These are phyloP conservation scores for Pecten maximus DNA, from an alignment of 2,888 invertebrate genomes.

Conservation along the genomic window DNA sequence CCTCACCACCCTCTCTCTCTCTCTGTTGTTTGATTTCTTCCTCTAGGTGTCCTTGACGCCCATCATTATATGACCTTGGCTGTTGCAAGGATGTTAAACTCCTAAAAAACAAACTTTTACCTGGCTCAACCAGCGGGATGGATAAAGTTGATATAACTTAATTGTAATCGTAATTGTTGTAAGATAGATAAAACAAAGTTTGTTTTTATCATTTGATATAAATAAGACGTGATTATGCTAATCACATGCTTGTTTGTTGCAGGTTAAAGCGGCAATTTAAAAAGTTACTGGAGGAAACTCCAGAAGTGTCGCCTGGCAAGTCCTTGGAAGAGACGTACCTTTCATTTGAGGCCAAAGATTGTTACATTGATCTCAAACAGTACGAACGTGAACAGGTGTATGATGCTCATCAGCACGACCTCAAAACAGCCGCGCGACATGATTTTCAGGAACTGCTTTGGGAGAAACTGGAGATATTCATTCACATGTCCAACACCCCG, in stretches of 20 bases:
- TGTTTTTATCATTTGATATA: too few species aligned
- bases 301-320: constrained; percentile 97
- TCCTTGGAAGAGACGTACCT: constrained; percentile 92
- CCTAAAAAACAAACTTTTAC: too few species aligned
- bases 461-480: constrained; percentile 95
- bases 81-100: too few species aligned
- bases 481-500: constrained; percentile 87
- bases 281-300: constrained; percentile 94
- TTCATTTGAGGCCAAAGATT: constrained; percentile 95
- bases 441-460: constrained; percentile 95
- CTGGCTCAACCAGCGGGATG: too few species aligned
- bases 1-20: too few species aligned
- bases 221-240: too few species aligned
- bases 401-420: constrained; percentile 92
- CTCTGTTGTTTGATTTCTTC: too few species aligned
- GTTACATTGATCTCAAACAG: constrained; percentile 94
- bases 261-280: constrained; percentile 98
- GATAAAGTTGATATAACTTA: too few species aligned
- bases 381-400: constrained; percentile 96
- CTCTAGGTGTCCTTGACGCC: too few species aligned
- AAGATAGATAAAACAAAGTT: too few species aligned
- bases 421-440: constrained; percentile 90
- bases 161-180: too few species aligned
- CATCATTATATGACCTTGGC: too few species aligned
- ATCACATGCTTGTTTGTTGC: constrained; percentile 58